Evolutionary conservation across 2,888 invertebrate genomes (phyloP).

Genomic region (Sphaeridia pumilis): DNA sequence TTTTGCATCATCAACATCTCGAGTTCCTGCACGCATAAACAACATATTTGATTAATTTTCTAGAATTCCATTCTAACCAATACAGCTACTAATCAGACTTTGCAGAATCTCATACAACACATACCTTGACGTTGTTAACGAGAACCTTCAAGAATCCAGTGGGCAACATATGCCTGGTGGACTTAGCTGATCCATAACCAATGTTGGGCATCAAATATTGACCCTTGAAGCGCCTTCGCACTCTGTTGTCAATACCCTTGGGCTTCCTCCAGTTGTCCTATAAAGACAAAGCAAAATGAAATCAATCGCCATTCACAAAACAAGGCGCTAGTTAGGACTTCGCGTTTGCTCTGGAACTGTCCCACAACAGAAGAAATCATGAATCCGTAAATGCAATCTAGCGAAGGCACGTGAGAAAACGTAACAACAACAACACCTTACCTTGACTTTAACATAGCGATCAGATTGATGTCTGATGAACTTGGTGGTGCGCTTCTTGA

Average conservation of each 20-base stretch:
- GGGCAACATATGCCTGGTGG: slow-evolving; percentile 91
- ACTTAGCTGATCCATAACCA: slow-evolving; percentile 93
- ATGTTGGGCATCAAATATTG: slow-evolving; percentile 98
- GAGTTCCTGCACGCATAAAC: slow-evolving; percentile 64
- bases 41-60: not conserved
- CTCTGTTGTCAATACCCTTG: slow-evolving; percentile 99
- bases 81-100: too few relatives aligned
- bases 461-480: slow-evolving; percentile 98
- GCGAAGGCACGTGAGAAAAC: too few relatives aligned
- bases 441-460: slow-evolving; percentile 90
- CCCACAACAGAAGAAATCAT: too few relatives aligned
- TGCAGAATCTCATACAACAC: too few relatives aligned
- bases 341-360: too few relatives aligned
- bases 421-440: too few relatives aligned
- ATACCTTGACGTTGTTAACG: slow-evolving; percentile 69
- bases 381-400: too few relatives aligned
- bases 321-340: too few relatives aligned
- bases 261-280: slow-evolving; percentile 98
- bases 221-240: slow-evolving; percentile 97
- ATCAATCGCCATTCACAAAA: too few relatives aligned
- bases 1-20: slow-evolving; percentile 99
- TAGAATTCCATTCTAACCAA: too few relatives aligned
- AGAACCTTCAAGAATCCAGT: slow-evolving; percentile 95
- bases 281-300: too few relatives aligned
- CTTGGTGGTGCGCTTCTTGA: slow-evolving; percentile 96